Percentiles rank a stretch among this genome's conserved stretches.
Evolutionary conservation across 92 coral and sea anemone genomes (phyloP).

Genomic region (Muricea muricata): DNA sequence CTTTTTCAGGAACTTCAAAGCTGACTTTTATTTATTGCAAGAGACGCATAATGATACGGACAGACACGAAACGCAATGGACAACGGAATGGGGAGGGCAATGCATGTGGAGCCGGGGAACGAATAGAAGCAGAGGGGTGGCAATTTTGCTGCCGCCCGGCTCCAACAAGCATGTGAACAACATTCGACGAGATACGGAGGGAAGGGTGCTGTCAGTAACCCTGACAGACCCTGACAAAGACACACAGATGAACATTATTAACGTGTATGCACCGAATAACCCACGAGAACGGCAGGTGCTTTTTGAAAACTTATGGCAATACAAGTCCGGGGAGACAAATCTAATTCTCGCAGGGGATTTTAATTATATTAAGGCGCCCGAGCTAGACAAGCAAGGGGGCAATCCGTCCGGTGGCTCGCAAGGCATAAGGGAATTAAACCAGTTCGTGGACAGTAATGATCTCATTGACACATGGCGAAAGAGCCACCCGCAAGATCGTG

Average conservation of each 20-base stretch:
- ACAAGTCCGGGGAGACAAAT: neutral
- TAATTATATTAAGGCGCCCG: constrained; percentile 22
- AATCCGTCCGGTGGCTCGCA: neutral
- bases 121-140: neutral
- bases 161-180: neutral
- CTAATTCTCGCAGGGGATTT: constrained; percentile 48
- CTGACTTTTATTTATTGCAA: no score
- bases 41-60: no score
- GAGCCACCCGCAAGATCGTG: neutral
- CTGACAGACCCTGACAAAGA: neutral
- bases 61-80: no score
- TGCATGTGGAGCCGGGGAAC: neutral
- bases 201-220: neutral
- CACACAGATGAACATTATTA: constrained; percentile 6
- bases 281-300: constrained; percentile 10
- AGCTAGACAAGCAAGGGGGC: constrained; percentile 43
- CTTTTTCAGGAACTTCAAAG: no score
- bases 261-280: no score
- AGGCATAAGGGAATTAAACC: neutral
- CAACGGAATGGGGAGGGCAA: neutral
- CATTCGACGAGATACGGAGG: neutral
- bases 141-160: neutral
- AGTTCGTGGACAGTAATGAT: neutral
- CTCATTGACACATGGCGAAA: constrained; percentile 37
- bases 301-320: constrained; percentile 5